phyloP scores from a whole-genome alignment of 1,140 invertebrate genomes.

The Drosophila sp. region DNA sequence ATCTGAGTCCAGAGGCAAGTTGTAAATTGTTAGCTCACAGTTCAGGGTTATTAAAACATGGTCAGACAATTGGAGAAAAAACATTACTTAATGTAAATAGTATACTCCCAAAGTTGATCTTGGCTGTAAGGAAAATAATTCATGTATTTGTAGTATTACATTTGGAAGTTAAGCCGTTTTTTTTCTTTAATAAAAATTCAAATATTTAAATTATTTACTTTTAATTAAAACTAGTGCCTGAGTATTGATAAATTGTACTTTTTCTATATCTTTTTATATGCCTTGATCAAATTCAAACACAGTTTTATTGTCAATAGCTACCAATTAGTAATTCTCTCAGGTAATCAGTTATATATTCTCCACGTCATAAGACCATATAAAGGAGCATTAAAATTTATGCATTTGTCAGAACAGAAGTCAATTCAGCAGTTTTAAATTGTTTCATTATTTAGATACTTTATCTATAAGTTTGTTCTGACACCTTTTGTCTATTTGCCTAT shows the following conservation, averaged over 20 bases:
- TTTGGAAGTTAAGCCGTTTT: too few species aligned
- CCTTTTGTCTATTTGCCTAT: constrained; percentile 20
- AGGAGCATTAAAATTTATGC: constrained; percentile 32
- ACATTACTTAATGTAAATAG: background rate
- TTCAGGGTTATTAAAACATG: background rate
- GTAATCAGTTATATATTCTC: background rate
- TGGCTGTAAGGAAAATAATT: background rate
- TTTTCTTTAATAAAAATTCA: too few species aligned
- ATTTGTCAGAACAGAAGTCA: constrained; percentile 62
- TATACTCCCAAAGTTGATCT: background rate
- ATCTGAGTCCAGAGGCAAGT: constrained; percentile 19
- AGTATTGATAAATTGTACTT: too few species aligned
- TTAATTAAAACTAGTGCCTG: too few species aligned
- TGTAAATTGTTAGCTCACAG: constrained; percentile 26
- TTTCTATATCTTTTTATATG: background rate
- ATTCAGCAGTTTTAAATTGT: constrained; percentile 62
- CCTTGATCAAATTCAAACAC: background rate
- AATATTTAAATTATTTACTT: too few species aligned
- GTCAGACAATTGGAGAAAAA: background rate
- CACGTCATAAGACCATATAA: constrained; percentile 22
- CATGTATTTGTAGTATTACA: too few species aligned
- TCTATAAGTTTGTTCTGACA: constrained; percentile 46
- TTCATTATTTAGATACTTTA: constrained; percentile 58
- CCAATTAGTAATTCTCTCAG: constrained; percentile 31
- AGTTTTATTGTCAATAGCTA: background rate